phyloP scores from a whole-genome alignment of 2,797 vertebrate species.

The Sciaenops ocellatus region DNA sequence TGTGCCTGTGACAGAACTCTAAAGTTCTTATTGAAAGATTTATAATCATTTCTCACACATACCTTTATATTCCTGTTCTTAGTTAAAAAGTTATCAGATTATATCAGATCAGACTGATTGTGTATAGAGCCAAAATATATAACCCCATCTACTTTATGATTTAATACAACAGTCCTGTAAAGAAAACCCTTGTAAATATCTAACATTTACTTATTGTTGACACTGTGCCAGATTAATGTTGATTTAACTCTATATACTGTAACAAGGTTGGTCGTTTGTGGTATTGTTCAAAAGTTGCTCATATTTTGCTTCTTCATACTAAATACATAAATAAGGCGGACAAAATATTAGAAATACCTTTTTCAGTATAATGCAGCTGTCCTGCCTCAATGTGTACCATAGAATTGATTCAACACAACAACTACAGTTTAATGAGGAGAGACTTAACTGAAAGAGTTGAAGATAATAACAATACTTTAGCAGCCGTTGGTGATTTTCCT shows the following conservation, averaged over 20 bases:
- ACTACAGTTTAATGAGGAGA: neutral
- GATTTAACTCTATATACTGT: neutral
- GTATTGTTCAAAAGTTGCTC: too few species aligned
- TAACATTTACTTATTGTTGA: neutral
- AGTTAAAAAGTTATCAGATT: neutral
- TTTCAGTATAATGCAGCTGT: neutral
- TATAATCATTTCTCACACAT: neutral
- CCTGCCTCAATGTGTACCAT: neutral
- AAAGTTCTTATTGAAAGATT: neutral
- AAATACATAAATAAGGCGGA: neutral
- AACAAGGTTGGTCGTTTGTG: too few species aligned
- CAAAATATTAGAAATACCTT: neutral
- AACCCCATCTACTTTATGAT: neutral
- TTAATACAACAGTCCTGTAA: neutral
- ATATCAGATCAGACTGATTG: neutral
- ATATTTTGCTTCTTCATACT: neutral
- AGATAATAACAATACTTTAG: neutral
- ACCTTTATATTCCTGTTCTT: neutral
- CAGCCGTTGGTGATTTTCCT: neutral
- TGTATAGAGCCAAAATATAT: neutral
- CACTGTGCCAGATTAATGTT: neutral
- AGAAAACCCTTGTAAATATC: neutral
- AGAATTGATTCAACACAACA: neutral
- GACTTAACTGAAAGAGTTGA: neutral
- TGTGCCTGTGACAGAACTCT: conserved; percentile 12